Percentiles rank a stretch among this genome's conserved stretches.
Evolutionary conservation across 2,888 invertebrate genomes (phyloP).

Genomic region (Zygogramma bicolorata): DNA sequence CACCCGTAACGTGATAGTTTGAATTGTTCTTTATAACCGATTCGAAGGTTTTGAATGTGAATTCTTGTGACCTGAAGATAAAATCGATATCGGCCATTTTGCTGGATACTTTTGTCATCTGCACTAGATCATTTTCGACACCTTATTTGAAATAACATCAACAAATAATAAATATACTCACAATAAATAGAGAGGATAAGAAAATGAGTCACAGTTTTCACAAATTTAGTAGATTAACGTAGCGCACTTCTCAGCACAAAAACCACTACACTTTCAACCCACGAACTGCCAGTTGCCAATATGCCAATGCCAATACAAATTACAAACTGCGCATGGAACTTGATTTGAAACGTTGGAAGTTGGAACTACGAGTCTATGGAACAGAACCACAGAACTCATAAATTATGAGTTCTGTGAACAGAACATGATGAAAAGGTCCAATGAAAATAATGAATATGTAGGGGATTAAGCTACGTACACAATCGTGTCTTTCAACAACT

Average conservation of each 20-base stretch:
- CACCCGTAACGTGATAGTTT: neutral
- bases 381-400: neutral
- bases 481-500: too few species aligned
- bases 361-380: neutral
- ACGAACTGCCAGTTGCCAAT: conserved; percentile 38
- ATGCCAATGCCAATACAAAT: too few species aligned
- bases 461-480: too few species aligned
- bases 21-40: conserved; percentile 23
- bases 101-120: conserved; percentile 44
- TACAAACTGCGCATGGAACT: conserved; percentile 46
- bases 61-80: conserved; percentile 47
- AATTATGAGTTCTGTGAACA: too few species aligned
- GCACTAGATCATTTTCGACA: neutral
- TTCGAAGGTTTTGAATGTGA: conserved; percentile 23
- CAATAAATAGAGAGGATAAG: conserved; percentile 35
- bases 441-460: too few species aligned
- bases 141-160: neutral
- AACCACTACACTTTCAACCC: conserved; percentile 43
- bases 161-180: conserved; percentile 40
- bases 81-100: conserved; percentile 66
- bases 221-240: conserved; percentile 42
- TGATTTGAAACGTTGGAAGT: conserved; percentile 41
- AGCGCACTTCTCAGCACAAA: conserved; percentile 21
- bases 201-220: conserved; percentile 44
- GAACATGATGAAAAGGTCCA: too few species aligned